Conservation (phyloP, 2,113 vertebrate genomes). For the Brienomyrus longianalis region DNA sequence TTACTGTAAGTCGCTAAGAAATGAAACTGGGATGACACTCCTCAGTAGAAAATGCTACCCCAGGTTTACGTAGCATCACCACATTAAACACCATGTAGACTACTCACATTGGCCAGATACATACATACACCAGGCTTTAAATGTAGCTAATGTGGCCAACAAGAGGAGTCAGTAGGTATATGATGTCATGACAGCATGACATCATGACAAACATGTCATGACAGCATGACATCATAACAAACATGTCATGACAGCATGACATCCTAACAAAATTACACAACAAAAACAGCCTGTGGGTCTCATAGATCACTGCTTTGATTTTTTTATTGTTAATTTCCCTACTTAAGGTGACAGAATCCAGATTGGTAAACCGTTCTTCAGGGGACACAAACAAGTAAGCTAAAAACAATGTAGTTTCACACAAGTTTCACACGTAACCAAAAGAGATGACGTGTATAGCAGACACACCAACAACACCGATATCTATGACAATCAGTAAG, state of each 20-base stretch:
- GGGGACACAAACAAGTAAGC: not conserved
- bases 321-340: not conserved
- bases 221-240: not conserved
- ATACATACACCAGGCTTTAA: not conserved
- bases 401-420: not conserved
- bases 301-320: not conserved
- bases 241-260: not conserved
- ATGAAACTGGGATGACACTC: not conserved
- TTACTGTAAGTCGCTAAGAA: not conserved
- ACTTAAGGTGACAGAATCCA: not conserved
- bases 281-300: not conserved
- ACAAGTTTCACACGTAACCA: not conserved
- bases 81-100: not conserved
- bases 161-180: not conserved
- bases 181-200: not conserved
- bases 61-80: not conserved
- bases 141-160: not conserved
- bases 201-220: not conserved
- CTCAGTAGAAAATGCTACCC: not conserved
- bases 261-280: not conserved
- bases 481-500: not conserved
- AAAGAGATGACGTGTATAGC: not conserved
- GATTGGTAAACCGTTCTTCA: not conserved
- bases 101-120: not conserved
- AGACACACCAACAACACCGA: not conserved